phyloP scores from a whole-genome alignment of 2,797 vertebrate species.

The Argentina silus region DNA sequence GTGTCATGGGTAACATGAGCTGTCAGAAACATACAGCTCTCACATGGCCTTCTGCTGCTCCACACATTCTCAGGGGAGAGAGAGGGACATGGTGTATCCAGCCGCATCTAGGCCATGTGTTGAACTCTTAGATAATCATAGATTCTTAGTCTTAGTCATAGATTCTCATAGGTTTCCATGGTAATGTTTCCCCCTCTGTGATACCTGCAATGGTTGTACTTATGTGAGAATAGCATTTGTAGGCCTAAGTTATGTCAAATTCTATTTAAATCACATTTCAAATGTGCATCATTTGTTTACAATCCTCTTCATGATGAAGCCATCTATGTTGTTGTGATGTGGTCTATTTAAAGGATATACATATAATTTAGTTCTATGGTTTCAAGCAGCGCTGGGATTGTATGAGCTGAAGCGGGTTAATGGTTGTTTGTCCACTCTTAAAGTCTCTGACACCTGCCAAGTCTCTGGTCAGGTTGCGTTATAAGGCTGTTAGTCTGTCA shows the following conservation, averaged over 20 bases:
- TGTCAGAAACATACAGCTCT: conserved; percentile 8
- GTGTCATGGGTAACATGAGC: conserved; percentile 18
- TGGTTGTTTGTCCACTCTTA: not conserved
- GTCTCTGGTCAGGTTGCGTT: not conserved
- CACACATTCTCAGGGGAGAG: not conserved
- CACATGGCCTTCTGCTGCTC: not conserved
- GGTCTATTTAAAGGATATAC: not conserved
- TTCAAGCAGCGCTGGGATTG: no score
- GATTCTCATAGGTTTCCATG: not conserved
- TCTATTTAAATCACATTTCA: no score
- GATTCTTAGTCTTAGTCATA: not conserved
- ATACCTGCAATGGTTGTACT: not conserved
- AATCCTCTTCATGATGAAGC: not conserved
- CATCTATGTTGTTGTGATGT: not conserved
- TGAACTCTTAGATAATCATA: not conserved
- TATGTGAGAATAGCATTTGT: not conserved
- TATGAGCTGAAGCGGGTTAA: not conserved
- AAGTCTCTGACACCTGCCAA: not conserved
- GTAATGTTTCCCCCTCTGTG: not conserved
- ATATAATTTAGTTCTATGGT: no score
- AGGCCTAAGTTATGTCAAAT: not conserved
- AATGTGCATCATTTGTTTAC: not conserved
- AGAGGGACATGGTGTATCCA: not conserved
- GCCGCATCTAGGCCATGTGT: not conserved
- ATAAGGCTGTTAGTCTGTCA: not conserved